Conservation (phyloP, 2,888 invertebrate species). For the Euplagia quadripunctaria region DNA sequence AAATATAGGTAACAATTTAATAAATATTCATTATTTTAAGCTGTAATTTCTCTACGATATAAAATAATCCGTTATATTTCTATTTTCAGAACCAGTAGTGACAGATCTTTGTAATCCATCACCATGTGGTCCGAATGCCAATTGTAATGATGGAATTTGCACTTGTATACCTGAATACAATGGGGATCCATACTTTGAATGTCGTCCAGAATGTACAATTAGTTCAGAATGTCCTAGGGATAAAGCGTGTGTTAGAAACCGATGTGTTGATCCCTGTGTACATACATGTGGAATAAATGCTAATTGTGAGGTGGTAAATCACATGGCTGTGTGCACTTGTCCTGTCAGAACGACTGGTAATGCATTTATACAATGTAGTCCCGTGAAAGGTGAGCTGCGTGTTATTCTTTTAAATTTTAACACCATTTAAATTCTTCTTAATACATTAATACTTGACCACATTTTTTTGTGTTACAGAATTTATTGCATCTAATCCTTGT, state of each 20-base stretch:
- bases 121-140: slow-evolving; percentile 89
- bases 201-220: slow-evolving; percentile 91
- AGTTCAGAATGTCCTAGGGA: slow-evolving; percentile 91
- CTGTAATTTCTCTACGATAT: neutral
- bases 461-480: slow-evolving; percentile 59
- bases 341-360: slow-evolving; percentile 91
- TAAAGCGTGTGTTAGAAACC: slow-evolving; percentile 90
- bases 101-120: slow-evolving; percentile 89
- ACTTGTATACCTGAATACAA: slow-evolving; percentile 88
- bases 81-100: slow-evolving; percentile 66
- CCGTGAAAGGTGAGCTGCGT: slow-evolving; percentile 80
- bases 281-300: slow-evolving; percentile 93
- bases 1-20: slow-evolving; percentile 74
- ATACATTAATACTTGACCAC: neutral
- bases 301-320: slow-evolving; percentile 91
- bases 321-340: slow-evolving; percentile 93
- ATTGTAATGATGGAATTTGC: slow-evolving; percentile 88
- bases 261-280: slow-evolving; percentile 91
- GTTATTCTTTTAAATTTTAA: neutral
- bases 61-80: slow-evolving; percentile 7
- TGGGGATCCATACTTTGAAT: slow-evolving; percentile 90
- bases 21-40: neutral
- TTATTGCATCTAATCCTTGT: slow-evolving; percentile 86
- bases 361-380: slow-evolving; percentile 90
- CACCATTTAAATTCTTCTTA: neutral